phyloP scores from a whole-genome alignment of 2,888 invertebrate genomes.

The Tenthredo distinguenda region DNA sequence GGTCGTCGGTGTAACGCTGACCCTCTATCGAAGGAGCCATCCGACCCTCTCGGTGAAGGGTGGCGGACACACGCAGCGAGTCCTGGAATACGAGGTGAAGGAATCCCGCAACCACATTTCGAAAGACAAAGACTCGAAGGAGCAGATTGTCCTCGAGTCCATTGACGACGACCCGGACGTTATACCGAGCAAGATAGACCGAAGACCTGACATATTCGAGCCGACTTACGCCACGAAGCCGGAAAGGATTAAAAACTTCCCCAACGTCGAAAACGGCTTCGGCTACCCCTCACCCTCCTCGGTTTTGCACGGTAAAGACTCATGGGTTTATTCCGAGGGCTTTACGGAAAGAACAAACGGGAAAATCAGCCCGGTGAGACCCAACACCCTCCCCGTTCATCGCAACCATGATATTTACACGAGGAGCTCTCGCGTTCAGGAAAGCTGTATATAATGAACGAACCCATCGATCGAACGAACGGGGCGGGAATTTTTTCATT shows the following conservation, averaged over 20 bases:
- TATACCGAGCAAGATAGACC: constrained; percentile 69
- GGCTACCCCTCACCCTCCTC: constrained; percentile 67
- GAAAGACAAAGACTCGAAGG: constrained; percentile 37
- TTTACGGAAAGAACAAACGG: constrained; percentile 66
- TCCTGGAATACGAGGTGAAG: constrained; percentile 7
- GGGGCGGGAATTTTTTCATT: neutral
- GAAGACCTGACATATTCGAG: constrained; percentile 68
- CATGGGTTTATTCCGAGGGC: constrained; percentile 71
- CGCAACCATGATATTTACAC: constrained; percentile 73
- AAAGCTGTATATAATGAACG: constrained; percentile 72
- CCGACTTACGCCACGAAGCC: constrained; percentile 66
- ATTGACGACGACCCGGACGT: constrained; percentile 72
- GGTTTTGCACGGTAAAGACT: constrained; percentile 67
- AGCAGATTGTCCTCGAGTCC: neutral
- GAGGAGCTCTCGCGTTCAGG: constrained; percentile 73
- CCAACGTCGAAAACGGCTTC: constrained; percentile 59
- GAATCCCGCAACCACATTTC: constrained; percentile 53
- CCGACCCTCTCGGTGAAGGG: constrained; percentile 66
- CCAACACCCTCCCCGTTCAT: constrained; percentile 72
- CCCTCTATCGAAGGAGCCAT: constrained; percentile 71
- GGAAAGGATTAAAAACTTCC: constrained; percentile 66
- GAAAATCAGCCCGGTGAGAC: constrained; percentile 66
- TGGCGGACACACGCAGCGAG: neutral
- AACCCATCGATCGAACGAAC: too few relatives aligned
- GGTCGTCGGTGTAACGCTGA: constrained; percentile 71